A percentile compares a stretch with the other conserved stretches of the same genome.
These are phyloP conservation scores for Toxostoma redivivum DNA, from an alignment of 2,113 vertebrate species.

Conservation along the genomic window DNA sequence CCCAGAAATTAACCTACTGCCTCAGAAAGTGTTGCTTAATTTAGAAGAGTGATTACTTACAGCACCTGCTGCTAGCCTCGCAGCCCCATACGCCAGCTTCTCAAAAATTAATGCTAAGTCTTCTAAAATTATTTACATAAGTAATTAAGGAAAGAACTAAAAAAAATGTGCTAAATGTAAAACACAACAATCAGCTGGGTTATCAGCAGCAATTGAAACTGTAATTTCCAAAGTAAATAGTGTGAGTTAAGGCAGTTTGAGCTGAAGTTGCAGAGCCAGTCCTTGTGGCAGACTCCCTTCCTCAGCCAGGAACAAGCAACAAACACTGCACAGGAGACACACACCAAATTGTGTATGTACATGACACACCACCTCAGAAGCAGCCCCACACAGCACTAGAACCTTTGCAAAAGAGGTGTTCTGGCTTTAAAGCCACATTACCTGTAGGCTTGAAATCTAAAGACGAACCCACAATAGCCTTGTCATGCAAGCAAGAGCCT, in stretches of 20 bases:
- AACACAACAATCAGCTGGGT: background rate
- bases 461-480: background rate
- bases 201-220: conserved; percentile 11
- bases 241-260: background rate
- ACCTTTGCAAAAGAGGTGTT: background rate
- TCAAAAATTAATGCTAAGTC: background rate
- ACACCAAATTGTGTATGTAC: fast-evolving
- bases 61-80: conserved; percentile 44
- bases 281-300: fast-evolving
- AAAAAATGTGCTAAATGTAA: background rate
- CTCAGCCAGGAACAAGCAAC: background rate
- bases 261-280: background rate
- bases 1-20: conserved; percentile 48
- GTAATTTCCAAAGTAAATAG: conserved; percentile 35
- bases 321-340: background rate
- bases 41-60: conserved; percentile 44
- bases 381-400: background rate
- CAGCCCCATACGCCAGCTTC: background rate
- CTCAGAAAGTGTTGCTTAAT: conserved; percentile 28
- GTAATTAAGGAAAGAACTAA: conserved; percentile 27
- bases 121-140: conserved; percentile 30
- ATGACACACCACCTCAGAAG: background rate
- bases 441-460: background rate
- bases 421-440: background rate
- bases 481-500: background rate